phyloP scores from a whole-genome alignment of 2,113 vertebrate species.

The Rostratula benghalensis region DNA sequence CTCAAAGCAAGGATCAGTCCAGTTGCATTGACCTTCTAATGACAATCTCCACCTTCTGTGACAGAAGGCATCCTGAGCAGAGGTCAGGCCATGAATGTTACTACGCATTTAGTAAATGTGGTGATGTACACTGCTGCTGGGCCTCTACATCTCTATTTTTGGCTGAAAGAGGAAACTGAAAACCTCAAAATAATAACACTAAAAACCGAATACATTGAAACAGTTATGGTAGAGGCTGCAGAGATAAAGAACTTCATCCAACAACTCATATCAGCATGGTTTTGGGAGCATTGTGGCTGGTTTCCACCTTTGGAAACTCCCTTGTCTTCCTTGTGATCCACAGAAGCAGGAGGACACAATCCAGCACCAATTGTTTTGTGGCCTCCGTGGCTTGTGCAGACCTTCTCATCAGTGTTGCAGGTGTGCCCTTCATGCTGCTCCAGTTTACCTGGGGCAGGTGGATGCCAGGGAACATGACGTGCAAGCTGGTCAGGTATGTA shows the following conservation, averaged over 20 bases:
- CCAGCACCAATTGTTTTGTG: conserved; percentile 94
- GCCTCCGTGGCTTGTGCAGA: conserved; percentile 93
- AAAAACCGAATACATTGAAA: neutral
- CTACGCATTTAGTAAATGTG: neutral
- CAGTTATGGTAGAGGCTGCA: neutral
- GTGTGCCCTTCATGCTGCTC: conserved; percentile 82
- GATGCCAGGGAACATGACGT: conserved; percentile 76
- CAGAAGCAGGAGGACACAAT: conserved; percentile 87
- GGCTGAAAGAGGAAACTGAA: neutral
- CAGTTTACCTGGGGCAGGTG: conserved; percentile 83
- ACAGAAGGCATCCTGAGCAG: neutral
- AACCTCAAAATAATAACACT: neutral
- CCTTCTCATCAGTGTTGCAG: conserved; percentile 82
- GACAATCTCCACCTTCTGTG: neutral
- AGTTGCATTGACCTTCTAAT: neutral
- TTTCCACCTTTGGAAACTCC: conserved; percentile 87
- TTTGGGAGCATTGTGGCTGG: conserved; percentile 83
- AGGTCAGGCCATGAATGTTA: neutral
- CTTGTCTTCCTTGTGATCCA: conserved; percentile 90
- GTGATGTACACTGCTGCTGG: neutral
- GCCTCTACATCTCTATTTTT: neutral
- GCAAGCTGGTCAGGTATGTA: conserved; percentile 83
- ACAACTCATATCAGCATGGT: conserved; percentile 35
- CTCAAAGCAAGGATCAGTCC: neutral
- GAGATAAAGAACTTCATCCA: neutral